Base-by-base conservation (phyloP, 2,888 invertebrate genomes). In the Pyrgus malvae region DNA sequence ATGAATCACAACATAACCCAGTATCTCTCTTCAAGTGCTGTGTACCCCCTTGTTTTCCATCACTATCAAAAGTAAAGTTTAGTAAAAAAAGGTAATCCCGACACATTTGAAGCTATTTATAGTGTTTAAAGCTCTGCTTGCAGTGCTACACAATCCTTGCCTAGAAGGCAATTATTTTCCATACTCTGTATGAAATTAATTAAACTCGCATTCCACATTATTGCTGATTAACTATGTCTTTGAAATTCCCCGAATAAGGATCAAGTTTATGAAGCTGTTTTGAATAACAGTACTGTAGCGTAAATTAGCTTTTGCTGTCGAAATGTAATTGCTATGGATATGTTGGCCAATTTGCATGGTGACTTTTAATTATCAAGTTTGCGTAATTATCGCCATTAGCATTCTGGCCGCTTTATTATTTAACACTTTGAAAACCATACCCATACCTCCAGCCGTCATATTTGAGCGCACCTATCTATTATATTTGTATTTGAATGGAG, bases 141-240 rank as follows among this genome's bases (percentile, higher is more conserved):
- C 16, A 27, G 41, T 59, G 37, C 54, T 37, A 3, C 21, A 6
- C 16, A 31, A 19, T 6, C 59, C 50, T 65, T 57, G 65, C 46
- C 45, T 53, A 59, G 59, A 49, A 61, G 68, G 67, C 70, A 72
- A 78, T 78, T 72, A 79, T 76, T 75, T 71, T 55, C 69, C 72
- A 69, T 72, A 69, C 66, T 68, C 67, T 66, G 68, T 70, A 64
- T 64, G 64, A 60, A 71, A 70, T 69, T 77, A 79, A 80, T 80
- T 80, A 80, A 79, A 75, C 69, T 71, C 67, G 56, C 70, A 69
- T 75, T 72, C 72, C 75, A 76, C 72, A 76, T 75, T 74, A 74
- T 71, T 67, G 61, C 76, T 78, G 71, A 76, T 76, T 75, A 76
- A 70, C 66, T 66, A 62, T 60, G 66, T 72, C 73, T 77, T 73